phyloP scores from a whole-genome alignment of 2,113 vertebrate genomes.

The Sorex fumeus region DNA sequence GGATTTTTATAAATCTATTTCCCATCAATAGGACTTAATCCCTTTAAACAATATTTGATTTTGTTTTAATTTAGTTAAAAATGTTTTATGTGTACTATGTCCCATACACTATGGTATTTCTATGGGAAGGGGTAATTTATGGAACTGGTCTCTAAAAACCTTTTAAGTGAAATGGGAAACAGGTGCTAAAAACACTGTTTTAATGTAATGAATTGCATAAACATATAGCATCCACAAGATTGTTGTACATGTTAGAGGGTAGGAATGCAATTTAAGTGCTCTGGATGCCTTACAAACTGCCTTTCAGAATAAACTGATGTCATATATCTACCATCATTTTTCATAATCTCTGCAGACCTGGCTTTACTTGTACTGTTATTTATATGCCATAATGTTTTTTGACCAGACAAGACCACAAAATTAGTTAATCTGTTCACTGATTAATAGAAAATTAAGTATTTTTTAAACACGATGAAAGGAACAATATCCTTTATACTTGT shows the following conservation, averaged over 20 bases:
- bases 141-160: neutral
- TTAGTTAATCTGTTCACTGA: constrained; percentile 23
- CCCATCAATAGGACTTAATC: neutral
- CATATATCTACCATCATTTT: neutral
- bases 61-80: constrained; percentile 36
- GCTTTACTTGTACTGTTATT: neutral
- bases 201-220: neutral
- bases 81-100: neutral
- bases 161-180: neutral
- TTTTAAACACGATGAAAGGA: neutral
- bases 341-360: neutral
- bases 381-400: neutral
- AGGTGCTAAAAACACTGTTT: neutral
- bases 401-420: neutral
- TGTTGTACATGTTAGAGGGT: neutral
- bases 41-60: neutral
- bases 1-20: neutral
- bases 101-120: neutral
- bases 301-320: constrained; percentile 25
- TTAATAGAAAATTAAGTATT: neutral
- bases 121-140: neutral
- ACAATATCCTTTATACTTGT: neutral
- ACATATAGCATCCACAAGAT: neutral
- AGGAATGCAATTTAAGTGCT: neutral
- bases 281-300: neutral